phyloP scores from a whole-genome alignment of 2,113 vertebrate species.

The Marcusenius ussheri region DNA sequence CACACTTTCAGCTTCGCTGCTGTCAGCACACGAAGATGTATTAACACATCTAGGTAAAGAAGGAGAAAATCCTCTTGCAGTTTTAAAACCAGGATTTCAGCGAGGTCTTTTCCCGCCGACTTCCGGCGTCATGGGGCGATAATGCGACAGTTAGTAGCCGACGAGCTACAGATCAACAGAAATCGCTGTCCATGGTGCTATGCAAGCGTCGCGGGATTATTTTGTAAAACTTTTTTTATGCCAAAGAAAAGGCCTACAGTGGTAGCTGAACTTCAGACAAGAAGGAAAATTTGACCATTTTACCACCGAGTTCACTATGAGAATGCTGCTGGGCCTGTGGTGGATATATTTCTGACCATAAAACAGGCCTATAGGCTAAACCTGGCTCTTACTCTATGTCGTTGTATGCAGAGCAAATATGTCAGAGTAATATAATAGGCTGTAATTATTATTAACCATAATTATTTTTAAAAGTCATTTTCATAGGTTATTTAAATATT shows the following conservation, averaged over 20 bases:
- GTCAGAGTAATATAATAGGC: neutral
- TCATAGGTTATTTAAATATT: neutral
- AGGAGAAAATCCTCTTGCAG: neutral
- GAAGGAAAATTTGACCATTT: neutral
- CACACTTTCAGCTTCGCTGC: neutral
- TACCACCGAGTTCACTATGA: neutral
- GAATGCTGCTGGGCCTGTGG: neutral
- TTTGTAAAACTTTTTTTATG: neutral
- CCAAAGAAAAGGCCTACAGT: no score
- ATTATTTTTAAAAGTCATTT: neutral
- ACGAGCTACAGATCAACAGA: constrained; percentile 53
- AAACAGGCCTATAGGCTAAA: neutral
- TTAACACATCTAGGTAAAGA: neutral
- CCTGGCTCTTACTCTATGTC: neutral
- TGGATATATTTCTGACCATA: neutral
- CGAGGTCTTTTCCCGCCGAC: neutral
- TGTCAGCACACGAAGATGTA: neutral
- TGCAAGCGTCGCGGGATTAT: constrained; percentile 19
- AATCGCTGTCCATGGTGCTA: constrained; percentile 92
- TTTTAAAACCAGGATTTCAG: neutral
- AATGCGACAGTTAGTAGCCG: neutral
- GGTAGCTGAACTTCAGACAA: neutral
- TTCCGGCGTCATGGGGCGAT: neutral
- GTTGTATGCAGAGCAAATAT: neutral
- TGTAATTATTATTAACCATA: neutral